These are phyloP conservation scores for Dromaius novaehollandiae DNA, from an alignment of 2,113 vertebrate genomes.

Conservation along the genomic window DNA sequence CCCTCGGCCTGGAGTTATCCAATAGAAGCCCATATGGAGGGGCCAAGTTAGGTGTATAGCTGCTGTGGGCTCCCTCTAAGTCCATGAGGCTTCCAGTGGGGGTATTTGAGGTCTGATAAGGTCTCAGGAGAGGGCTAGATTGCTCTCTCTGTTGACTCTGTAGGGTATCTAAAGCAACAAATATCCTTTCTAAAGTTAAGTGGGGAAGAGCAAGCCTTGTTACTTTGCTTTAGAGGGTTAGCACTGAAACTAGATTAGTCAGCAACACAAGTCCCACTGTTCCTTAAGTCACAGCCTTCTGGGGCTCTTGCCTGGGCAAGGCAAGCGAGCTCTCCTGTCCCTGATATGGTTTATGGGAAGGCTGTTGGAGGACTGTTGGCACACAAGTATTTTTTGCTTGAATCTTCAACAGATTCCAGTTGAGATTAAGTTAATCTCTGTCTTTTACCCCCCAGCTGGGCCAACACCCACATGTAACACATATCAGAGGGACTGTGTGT, in stretches of 20 bases:
- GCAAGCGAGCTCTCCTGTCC: not conserved
- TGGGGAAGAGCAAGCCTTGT: too few relatives aligned
- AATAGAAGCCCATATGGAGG: not conserved
- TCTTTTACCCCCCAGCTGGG: not conserved
- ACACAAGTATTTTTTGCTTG: not conserved
- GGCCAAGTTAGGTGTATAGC: not conserved
- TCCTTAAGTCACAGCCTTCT: too few relatives aligned
- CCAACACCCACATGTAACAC: rapidly evolving
- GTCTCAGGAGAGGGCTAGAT: not conserved
- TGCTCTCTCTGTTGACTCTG: too few relatives aligned
- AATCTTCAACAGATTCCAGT: not conserved
- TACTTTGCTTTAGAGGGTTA: too few relatives aligned
- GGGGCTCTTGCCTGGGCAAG: not conserved
- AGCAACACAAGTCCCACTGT: not conserved
- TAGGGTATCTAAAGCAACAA: too few relatives aligned
- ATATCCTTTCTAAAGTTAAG: too few relatives aligned
- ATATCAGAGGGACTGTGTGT: rapidly evolving
- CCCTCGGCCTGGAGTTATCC: not conserved
- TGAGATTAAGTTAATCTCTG: not conserved
- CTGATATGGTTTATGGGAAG: not conserved
- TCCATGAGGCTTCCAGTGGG: not conserved
- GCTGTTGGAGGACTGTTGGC: not conserved
- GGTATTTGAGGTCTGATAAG: not conserved
- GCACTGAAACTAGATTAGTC: too few relatives aligned
- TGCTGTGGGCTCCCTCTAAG: not conserved